Evolutionary conservation across 2,113 vertebrate genomes (phyloP).

Genomic region (human): DNA sequence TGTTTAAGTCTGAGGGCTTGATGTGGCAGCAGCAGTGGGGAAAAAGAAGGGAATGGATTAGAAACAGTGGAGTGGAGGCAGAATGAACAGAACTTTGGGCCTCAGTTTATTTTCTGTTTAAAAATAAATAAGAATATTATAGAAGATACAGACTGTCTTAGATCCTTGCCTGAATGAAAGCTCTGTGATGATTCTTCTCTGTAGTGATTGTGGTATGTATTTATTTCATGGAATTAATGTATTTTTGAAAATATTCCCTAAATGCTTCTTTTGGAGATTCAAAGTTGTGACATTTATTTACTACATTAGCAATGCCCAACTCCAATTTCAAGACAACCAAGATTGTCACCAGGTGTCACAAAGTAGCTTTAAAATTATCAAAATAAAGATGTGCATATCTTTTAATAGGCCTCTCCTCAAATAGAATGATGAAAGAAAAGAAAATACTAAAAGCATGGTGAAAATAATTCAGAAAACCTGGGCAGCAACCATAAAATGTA

Average conservation of each 20-base stretch:
- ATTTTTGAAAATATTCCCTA: not conserved
- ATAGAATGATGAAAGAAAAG: not conserved
- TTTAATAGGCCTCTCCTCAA: not conserved
- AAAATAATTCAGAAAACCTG: slow-evolving; percentile 31
- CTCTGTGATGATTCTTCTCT: not conserved
- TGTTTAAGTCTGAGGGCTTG: not conserved
- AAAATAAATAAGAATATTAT: not conserved
- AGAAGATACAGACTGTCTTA: not conserved
- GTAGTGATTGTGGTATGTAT: not conserved
- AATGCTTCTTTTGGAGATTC: not conserved
- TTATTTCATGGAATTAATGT: not conserved
- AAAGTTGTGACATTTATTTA: not conserved
- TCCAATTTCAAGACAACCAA: not conserved
- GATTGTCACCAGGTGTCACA: not conserved
- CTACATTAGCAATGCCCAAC: not conserved
- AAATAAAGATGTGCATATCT: not conserved
- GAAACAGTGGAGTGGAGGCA: not conserved
- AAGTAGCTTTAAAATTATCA: not conserved
- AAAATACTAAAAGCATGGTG: not conserved
- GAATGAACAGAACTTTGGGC: not conserved
- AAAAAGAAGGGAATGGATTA: not conserved
- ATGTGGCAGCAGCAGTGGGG: not conserved
- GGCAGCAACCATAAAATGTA: not conserved
- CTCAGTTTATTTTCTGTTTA: not conserved
- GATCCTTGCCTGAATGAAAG: not conserved